phyloP scores from a whole-genome alignment of 2,797 vertebrate species.

The Phrynocephalus forsythii region DNA sequence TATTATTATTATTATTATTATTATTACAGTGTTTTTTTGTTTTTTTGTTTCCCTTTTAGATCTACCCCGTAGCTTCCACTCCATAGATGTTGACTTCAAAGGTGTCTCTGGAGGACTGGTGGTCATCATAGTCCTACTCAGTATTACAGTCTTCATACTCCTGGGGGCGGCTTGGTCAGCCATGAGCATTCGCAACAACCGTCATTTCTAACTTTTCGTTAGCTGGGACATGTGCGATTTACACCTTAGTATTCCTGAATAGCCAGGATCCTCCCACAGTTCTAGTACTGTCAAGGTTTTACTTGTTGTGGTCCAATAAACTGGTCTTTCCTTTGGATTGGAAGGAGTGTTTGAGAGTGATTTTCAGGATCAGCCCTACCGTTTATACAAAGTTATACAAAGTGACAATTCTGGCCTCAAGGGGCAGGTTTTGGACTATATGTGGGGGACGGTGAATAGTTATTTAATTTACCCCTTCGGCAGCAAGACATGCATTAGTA shows the following conservation, averaged over 20 bases:
- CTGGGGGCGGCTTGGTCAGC: background rate
- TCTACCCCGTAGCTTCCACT: background rate
- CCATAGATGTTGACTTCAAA: background rate
- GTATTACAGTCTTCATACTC: background rate
- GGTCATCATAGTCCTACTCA: background rate
- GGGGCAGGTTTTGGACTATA: background rate
- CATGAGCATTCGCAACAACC: background rate
- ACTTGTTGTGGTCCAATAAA: background rate
- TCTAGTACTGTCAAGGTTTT: background rate
- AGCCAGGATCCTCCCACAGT: background rate
- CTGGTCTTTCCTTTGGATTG: background rate
- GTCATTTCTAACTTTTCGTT: background rate
- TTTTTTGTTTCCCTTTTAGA: background rate
- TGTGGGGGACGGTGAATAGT: background rate
- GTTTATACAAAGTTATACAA: background rate
- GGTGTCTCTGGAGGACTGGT: background rate
- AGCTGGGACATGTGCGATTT: background rate
- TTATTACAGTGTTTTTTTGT: background rate
- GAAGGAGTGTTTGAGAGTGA: background rate
- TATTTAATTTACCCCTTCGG: background rate
- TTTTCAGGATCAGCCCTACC: background rate
- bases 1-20: too few relatives aligned
- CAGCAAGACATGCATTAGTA: background rate
- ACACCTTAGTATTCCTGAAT: background rate
- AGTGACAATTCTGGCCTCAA: background rate